These are phyloP conservation scores for Tipula confusa DNA, from an alignment of 2,888 invertebrate species.

Conservation along the genomic window DNA sequence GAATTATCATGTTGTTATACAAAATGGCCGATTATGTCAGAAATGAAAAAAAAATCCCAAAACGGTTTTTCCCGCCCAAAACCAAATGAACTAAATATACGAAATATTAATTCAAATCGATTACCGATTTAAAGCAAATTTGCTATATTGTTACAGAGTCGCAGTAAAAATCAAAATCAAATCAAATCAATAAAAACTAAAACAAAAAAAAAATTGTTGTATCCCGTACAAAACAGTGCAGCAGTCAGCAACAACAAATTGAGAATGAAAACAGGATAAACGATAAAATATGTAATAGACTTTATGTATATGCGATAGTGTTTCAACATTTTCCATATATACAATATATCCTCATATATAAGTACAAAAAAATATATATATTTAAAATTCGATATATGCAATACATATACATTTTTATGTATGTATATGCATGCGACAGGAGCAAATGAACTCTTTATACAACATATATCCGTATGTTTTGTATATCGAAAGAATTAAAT, in stretches of 20 bases:
- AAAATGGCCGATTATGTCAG: background rate
- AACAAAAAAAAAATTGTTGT: background rate
- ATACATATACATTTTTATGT: background rate
- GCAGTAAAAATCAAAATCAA: background rate
- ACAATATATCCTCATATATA: background rate
- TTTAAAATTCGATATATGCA: background rate
- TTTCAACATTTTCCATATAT: background rate
- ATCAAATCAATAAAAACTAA: slow-evolving; percentile 1
- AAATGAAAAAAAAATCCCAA: too few species aligned
- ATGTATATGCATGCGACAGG: background rate
- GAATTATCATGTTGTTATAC: background rate
- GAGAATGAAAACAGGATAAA: background rate
- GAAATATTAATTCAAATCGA: background rate
- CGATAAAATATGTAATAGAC: background rate
- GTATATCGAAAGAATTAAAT: slow-evolving; percentile 14
- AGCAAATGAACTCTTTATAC: background rate
- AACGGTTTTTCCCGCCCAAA: background rate
- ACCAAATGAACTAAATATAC: background rate
- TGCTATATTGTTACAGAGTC: background rate
- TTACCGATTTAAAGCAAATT: background rate
- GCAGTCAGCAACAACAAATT: too few species aligned
- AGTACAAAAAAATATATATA: too few species aligned
- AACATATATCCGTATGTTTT: background rate
- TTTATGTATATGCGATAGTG: background rate
- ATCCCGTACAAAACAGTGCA: background rate